Conservation (phyloP, 2,888 invertebrate species). For the Platycheirus rosarum region DNA sequence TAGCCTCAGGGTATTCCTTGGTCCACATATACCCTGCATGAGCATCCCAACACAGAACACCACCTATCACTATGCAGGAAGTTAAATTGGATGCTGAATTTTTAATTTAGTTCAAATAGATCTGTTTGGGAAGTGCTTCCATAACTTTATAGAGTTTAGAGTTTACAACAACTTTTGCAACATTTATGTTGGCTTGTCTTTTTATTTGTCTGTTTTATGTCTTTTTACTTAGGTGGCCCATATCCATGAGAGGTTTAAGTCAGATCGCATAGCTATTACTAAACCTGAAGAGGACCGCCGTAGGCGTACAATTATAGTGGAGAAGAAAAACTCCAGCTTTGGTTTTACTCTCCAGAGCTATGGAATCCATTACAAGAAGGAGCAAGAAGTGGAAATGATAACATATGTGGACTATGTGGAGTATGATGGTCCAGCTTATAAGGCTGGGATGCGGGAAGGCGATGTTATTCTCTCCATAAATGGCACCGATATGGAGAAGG, state of each 20-base stretch:
- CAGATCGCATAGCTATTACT: constrained; percentile 87
- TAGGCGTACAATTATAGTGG: constrained; percentile 94
- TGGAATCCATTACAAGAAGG: constrained; percentile 97
- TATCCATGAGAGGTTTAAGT: constrained; percentile 88
- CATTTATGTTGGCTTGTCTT: constrained; percentile 21
- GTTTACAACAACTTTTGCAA: constrained; percentile 29
- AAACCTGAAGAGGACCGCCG: constrained; percentile 93
- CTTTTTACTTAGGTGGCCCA: constrained; percentile 83
- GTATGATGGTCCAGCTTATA: constrained; percentile 94
- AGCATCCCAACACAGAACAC: not conserved
- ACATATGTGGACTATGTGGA: constrained; percentile 99
- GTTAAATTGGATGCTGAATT: constrained; percentile 68
- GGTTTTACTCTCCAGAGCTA: constrained; percentile 99
- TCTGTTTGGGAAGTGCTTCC: constrained; percentile 20
- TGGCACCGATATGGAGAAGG: constrained; percentile 96
- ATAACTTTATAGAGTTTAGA: constrained; percentile 17
- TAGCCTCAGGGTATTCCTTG: constrained; percentile 55
- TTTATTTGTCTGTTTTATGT: constrained; percentile 14
- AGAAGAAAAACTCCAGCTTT: constrained; percentile 94
- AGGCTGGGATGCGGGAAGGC: constrained; percentile 97
- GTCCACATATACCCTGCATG: constrained; percentile 37
- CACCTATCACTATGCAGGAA: constrained; percentile 52
- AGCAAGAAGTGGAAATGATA: constrained; percentile 96
- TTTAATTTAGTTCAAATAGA: constrained; percentile 62
- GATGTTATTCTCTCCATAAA: constrained; percentile 98